Conservation (phyloP, 1,140 invertebrate genomes). For the Doryteuthis pealeii region DNA sequence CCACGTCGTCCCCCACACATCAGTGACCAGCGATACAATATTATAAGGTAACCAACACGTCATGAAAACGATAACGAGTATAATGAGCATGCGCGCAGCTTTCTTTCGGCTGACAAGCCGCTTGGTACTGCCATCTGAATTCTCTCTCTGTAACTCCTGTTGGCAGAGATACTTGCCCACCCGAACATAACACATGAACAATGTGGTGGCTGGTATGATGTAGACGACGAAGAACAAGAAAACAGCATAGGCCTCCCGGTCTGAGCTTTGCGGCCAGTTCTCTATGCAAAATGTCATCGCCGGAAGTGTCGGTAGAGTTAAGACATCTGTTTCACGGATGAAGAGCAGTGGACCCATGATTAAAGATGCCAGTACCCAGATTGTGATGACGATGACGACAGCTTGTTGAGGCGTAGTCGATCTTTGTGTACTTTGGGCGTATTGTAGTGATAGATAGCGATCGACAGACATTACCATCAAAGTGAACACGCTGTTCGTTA, state of each 20-base stretch:
- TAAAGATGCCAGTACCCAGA: conserved; percentile 70
- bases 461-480: conserved; percentile 82
- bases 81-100: conserved; percentile 87
- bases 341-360: conserved; percentile 72
- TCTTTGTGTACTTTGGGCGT: conserved; percentile 64
- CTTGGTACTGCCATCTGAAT: conserved; percentile 66
- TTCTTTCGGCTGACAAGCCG: conserved; percentile 78
- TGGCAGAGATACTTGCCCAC: conserved; percentile 64
- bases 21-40: conserved; percentile 68
- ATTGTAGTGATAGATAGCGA: conserved; percentile 74
- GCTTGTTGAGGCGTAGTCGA: conserved; percentile 67
- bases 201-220: conserved; percentile 60
- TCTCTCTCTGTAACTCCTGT: conserved; percentile 60
- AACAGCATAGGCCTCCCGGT: conserved; percentile 61
- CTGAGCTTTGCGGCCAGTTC: conserved; percentile 52
- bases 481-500: conserved; percentile 76
- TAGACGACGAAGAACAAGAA: conserved; percentile 64
- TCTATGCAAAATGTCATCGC: conserved; percentile 66
- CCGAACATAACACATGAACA: conserved; percentile 63
- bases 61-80: conserved; percentile 91
- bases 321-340: conserved; percentile 57
- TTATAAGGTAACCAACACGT: conserved; percentile 90
- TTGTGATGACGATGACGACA: conserved; percentile 62
- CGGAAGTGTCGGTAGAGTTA: conserved; percentile 26
- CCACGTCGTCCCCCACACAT: conserved; percentile 61